Base-by-base conservation (phyloP, 2,888 invertebrate species). In the Cheilosia vulpina region DNA sequence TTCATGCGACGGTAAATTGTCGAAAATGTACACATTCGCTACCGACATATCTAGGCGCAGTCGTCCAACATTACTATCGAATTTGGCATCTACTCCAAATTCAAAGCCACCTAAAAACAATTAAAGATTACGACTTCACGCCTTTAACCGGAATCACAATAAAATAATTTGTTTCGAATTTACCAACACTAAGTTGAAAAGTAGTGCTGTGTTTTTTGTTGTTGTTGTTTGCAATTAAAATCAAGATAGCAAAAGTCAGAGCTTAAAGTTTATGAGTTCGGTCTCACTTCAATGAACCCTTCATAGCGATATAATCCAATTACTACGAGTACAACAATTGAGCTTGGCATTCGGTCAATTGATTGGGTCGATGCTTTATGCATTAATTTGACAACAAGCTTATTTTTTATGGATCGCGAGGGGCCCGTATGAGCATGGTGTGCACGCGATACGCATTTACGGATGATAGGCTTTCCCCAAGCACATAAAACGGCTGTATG, bases 241-340 rank as follows among this genome's bases (percentile, higher is more conserved):
- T 72, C 78, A 15, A 73, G 38, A 71, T 63, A 78, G 58, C 63
- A 73, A 77, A 72, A 68, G 77, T 62, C 77, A 55, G 45, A 73
- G 75, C 73, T 79, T 65, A 65, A 84, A 80, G 60, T 84, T 84
- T 80, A 84, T 80, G 69, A 84, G 53, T 71, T 75, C 65, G 79
- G 84, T 84, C 84, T 80, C 84, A 84, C 84, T 84, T 75, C 80
- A 84, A 84, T 84, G 80, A 84, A 84, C 84, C 80, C 84, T 83
- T 82, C 82, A 77, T 65, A 72, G 83, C 83, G 63, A 78, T 83
- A 73, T 73, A 83, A 83, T 82, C 82, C 66, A 82, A 82, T 82
- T 82, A 82, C 82, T 78, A 66, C 65, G 60, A 75, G 58, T 52
- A 75, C 52, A 73, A 80, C 79, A 84, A 84, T 84, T 75, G 73